phyloP scores from a whole-genome alignment of 2,888 invertebrate species.

The Nephrocerus scutellatus region DNA sequence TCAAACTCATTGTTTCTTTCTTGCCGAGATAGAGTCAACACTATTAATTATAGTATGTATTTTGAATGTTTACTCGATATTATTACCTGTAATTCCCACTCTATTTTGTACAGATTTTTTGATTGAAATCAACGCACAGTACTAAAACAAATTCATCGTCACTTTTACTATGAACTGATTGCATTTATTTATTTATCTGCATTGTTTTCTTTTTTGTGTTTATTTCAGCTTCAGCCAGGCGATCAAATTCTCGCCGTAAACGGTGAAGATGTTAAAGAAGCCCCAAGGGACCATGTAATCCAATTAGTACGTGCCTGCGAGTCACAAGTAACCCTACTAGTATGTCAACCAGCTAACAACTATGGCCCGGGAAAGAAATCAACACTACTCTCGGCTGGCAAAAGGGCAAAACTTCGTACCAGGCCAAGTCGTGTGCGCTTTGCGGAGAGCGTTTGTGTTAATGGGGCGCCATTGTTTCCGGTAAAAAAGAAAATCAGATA shows the following conservation, averaged over 20 bases:
- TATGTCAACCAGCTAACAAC: slow-evolving; percentile 74
- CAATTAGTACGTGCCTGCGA: slow-evolving; percentile 77
- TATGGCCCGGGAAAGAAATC: slow-evolving; percentile 62
- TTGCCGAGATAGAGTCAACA: too few relatives aligned
- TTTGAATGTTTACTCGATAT: too few relatives aligned
- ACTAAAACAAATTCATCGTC: too few relatives aligned
- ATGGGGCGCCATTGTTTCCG: slow-evolving; percentile 74
- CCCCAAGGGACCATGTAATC: slow-evolving; percentile 83
- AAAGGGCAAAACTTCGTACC: slow-evolving; percentile 71
- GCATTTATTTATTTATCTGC: background rate
- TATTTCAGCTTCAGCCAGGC: slow-evolving; percentile 66
- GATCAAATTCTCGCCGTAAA: slow-evolving; percentile 88
- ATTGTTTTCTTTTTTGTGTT: slow-evolving; percentile 7
- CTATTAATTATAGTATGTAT: too few relatives aligned
- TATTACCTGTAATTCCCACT: too few relatives aligned
- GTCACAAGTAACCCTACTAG: slow-evolving; percentile 65
- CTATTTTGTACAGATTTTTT: too few relatives aligned
- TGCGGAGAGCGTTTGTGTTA: slow-evolving; percentile 81
- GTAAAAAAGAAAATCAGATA: too few relatives aligned
- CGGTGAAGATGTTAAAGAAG: slow-evolving; percentile 79
- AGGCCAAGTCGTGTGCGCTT: slow-evolving; percentile 81
- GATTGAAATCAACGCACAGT: too few relatives aligned
- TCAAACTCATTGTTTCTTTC: too few relatives aligned
- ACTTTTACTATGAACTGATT: too few relatives aligned
- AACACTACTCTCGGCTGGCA: slow-evolving; percentile 78